Percentiles rank a stretch among this genome's conserved stretches.
Conservation (phyloP, 2,113 vertebrate species). For the Antennarius striatus region DNA sequence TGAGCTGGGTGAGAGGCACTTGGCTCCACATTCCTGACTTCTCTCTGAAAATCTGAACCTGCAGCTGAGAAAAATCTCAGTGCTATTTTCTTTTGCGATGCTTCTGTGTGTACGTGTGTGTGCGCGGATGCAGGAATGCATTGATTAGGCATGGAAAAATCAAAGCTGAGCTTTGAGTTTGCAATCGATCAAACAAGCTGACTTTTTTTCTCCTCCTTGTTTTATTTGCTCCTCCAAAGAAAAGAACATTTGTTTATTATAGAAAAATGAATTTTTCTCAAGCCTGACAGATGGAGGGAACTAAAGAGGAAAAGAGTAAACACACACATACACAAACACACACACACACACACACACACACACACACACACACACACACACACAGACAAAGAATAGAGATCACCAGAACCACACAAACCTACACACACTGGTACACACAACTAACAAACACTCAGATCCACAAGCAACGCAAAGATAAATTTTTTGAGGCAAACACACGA, state of each 20-base stretch:
- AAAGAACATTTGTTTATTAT: constrained; percentile 40
- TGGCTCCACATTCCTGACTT: constrained; percentile 42
- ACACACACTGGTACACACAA: constrained; percentile 4
- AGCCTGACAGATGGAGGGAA: constrained; percentile 21
- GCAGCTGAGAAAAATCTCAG: constrained; percentile 58
- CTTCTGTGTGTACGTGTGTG: constrained; percentile 4
- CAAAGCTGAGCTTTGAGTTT: constrained; percentile 55
- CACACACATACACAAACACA: not conserved
- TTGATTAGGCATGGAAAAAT: constrained; percentile 63
- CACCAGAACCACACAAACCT: constrained; percentile 23
- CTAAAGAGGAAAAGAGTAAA: not conserved
- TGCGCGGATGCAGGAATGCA: constrained; percentile 29
- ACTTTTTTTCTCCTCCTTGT: constrained; percentile 1
- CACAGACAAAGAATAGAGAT: constrained; percentile 24
- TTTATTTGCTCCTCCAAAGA: constrained; percentile 3
- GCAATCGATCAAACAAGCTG: constrained; percentile 49
- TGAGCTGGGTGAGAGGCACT: constrained; percentile 47
- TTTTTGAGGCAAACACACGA: constrained; percentile 18
- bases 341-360: not conserved
- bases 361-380: constrained; percentile 1
- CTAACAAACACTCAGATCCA: constrained; percentile 13
- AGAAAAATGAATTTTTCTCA: constrained; percentile 15
- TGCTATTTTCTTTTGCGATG: constrained; percentile 27
- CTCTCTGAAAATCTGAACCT: constrained; percentile 59
- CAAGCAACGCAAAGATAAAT: constrained; percentile 24